A percentile compares a stretch with the other conserved stretches of the same genome.
phyloP scores from a whole-genome alignment of 2,797 vertebrate species.

The Danio jaintianensis region DNA sequence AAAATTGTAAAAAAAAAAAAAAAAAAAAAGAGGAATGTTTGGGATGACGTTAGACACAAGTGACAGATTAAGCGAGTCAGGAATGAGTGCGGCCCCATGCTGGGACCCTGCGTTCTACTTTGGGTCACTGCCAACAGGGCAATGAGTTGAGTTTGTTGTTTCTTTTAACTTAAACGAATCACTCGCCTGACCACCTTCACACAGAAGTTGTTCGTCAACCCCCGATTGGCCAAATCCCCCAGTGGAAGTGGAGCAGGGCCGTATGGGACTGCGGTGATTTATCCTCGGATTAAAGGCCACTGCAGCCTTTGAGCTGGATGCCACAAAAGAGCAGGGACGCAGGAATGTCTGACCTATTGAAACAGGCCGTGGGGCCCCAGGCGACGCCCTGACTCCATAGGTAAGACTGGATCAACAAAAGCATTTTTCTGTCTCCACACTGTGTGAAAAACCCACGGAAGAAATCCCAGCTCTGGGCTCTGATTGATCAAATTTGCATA shows the following conservation, averaged over 20 bases:
- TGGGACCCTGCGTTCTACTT: background rate
- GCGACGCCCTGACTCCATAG: constrained; percentile 56
- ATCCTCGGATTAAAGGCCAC: constrained; percentile 57
- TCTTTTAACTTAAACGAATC: constrained; percentile 60
- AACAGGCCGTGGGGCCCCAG: constrained; percentile 51
- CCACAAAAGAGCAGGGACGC: constrained; percentile 56
- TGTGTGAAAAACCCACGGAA: constrained; percentile 48
- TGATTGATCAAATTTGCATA: too few species aligned
- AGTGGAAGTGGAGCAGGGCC: constrained; percentile 47
- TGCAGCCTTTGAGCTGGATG: constrained; percentile 50
- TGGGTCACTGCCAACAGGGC: constrained; percentile 47
- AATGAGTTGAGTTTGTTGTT: constrained; percentile 54
- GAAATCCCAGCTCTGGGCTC: background rate
- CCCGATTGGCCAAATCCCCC: constrained; percentile 47
- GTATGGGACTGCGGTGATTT: constrained; percentile 40
- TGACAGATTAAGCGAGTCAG: constrained; percentile 17
- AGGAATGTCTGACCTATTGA: constrained; percentile 61
- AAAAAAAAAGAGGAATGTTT: constrained; percentile 23
- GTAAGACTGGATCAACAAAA: constrained; percentile 57
- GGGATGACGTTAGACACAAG: constrained; percentile 27
- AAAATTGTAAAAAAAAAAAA: too few species aligned
- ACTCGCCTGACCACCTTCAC: constrained; percentile 58
- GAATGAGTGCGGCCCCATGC: background rate
- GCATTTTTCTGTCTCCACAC: constrained; percentile 50
- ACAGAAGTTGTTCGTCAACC: constrained; percentile 51